Conservation (phyloP, 2,113 vertebrate genomes). For the Phalacrocorax pelagicus region DNA sequence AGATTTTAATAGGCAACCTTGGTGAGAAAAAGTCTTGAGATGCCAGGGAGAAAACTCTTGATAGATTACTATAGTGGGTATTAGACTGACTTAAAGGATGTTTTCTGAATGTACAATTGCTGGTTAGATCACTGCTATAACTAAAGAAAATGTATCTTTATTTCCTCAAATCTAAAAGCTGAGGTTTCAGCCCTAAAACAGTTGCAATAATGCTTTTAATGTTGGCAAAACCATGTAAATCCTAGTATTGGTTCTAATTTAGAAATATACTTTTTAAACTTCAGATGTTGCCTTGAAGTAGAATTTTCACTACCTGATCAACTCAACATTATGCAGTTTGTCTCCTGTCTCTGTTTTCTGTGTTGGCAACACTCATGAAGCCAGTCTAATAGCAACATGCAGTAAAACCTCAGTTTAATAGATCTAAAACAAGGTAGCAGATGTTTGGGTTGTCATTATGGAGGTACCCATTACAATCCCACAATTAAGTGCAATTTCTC, state of each 20-base stretch:
- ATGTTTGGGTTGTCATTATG: not conserved
- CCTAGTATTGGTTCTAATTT: not conserved
- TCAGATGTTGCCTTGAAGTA: not conserved
- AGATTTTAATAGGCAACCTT: not conserved
- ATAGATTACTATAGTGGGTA: accelerated
- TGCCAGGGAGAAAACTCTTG: not conserved
- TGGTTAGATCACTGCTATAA: not conserved
- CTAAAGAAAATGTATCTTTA: not conserved
- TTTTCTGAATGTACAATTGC: not conserved
- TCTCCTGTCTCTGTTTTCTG: not conserved
- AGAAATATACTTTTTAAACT: not conserved
- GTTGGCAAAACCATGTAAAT: not conserved
- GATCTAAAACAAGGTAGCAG: not conserved
- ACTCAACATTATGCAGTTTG: not conserved
- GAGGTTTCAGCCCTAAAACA: not conserved
- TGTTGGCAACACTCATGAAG: not conserved
- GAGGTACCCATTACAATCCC: not conserved
- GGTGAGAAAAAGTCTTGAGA: not conserved
- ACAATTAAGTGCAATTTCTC: not conserved
- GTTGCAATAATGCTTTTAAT: not conserved
- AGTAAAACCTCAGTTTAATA: not conserved
- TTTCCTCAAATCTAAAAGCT: not conserved
- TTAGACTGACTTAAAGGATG: not conserved
- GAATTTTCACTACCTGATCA: not conserved
- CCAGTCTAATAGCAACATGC: not conserved